Conservation (phyloP, 2,113 vertebrate species). For the Phyllopteryx taeniolatus region DNA sequence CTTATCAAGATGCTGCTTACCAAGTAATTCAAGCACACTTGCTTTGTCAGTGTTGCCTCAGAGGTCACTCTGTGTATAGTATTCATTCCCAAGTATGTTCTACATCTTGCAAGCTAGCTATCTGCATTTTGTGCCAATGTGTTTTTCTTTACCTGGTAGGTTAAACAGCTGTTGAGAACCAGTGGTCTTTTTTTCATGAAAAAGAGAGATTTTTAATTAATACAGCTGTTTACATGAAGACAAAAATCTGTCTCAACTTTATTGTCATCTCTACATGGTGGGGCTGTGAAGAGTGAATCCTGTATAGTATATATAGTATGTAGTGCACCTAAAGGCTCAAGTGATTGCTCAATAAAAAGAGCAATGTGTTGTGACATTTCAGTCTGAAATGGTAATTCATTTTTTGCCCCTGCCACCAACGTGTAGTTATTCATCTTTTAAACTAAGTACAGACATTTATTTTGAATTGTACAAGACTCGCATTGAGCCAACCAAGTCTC, state of each 20-base stretch:
- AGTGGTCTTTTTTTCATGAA: neutral
- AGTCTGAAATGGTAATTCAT: neutral
- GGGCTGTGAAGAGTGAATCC: neutral
- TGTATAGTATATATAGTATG: neutral
- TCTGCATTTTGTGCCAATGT: constrained; percentile 23
- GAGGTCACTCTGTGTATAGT: constrained; percentile 18
- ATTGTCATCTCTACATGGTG: neutral
- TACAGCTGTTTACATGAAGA: constrained; percentile 2
- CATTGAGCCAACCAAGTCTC: neutral
- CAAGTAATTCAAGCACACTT: constrained; percentile 17
- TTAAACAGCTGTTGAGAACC: neutral
- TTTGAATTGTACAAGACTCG: neutral
- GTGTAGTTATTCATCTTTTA: neutral
- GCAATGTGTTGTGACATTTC: neutral
- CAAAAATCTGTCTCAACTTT: neutral
- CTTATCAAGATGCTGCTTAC: constrained; percentile 20
- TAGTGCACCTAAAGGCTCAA: neutral
- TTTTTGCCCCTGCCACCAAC: neutral
- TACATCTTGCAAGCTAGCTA: constrained; percentile 8
- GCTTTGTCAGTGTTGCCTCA: constrained; percentile 35
- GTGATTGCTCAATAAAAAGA: neutral
- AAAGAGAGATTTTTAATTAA: neutral
- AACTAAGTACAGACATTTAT: neutral
- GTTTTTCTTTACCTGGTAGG: neutral
- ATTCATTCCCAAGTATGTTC: constrained; percentile 35